Base-by-base conservation (phyloP, 1,140 invertebrate genomes). In the Drosophila lowei region DNA sequence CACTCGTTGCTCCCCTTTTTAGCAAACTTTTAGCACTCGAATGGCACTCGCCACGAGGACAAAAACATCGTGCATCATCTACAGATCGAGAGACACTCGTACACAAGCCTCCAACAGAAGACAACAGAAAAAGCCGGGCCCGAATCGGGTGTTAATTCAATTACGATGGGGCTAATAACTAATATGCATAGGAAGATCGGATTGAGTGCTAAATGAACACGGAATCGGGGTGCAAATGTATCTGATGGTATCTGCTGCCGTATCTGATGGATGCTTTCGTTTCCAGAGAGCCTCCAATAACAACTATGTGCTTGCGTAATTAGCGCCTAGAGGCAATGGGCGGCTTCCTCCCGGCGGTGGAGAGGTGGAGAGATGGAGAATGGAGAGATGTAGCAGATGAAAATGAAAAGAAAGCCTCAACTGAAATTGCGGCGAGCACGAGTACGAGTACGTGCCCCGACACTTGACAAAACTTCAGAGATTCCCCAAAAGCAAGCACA, bases 101-200 rank as follows among this genome's bases (percentile, higher is more conserved):
- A 23, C 46, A 54, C 18, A 67, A 21, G 43, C 34, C 15, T 67
- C 2, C 18, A 28, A 58, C 44, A 13, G 23, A 71, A 46, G 44
- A 61, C 43, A n/a, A 23, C 6, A 53, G 30, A 34, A 63, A 57
- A 73, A 50, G 38, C 55, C 53, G 53, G 23, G 49, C 15, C 30
- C 61, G 21, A 72, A 67, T 38, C 62, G 60, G 47, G 83, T 86
- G 83, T 88, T 86, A 86, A 86, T 86, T 86, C 43, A 86, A 86
- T 86, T 86, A 86, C 56, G 71, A 88, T 61, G 60, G 41, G 48
- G 41, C 64, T 78, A 86, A 80, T 80, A 86, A 86, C 65, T 79
- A 75, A 86, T 86, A 73, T 86, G 68, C 81, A 86, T 86, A 86
- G 61, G 73, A 74, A 74, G 61, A 85, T 73, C 67, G 72, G 58